phyloP scores from a whole-genome alignment of 1,140 invertebrate species.

The Drosophila parabipectinata region DNA sequence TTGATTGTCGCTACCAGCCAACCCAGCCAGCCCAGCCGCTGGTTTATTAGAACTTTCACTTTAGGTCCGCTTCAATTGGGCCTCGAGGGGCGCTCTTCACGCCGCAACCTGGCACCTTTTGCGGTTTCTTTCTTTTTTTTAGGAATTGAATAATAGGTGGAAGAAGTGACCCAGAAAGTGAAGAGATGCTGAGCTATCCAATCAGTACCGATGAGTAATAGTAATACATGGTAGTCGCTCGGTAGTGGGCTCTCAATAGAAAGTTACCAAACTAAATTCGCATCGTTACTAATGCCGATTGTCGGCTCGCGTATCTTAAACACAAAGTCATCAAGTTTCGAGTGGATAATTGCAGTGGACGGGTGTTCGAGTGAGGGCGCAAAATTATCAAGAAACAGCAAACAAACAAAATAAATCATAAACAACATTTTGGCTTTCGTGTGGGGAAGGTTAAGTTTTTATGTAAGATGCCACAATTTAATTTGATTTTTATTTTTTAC shows the following conservation, averaged over 20 bases:
- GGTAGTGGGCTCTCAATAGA: conserved; percentile 27
- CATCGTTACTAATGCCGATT: conserved; percentile 10
- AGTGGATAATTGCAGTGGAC: conserved; percentile 62
- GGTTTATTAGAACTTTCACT: conserved; percentile 79
- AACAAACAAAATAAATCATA: conserved; percentile 13
- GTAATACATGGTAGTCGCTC: conserved; percentile 1
- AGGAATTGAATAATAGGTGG: conserved; percentile 61
- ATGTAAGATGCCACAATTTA: conserved; percentile 79
- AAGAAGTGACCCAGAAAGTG: conserved; percentile 52
- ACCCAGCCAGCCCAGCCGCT: conserved; percentile 5
- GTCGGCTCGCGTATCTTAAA: conserved; percentile 17
- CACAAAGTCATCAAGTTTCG: conserved; percentile 54
- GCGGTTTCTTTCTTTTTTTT: conserved; percentile 15
- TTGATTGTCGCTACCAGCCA: conserved; percentile 11
- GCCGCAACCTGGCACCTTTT: conserved; percentile 4
- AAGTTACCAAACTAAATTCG: conserved; percentile 47
- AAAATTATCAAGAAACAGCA: conserved; percentile 32
- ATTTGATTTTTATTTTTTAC: conserved; percentile 59
- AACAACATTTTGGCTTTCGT: conserved; percentile 39
- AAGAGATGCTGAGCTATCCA: conserved; percentile 40
- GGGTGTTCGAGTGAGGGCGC: conserved; percentile 13
- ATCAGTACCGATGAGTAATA: conserved; percentile 46
- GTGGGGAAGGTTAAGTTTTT: conserved; percentile 73
- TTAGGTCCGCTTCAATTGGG: conserved; percentile 70
- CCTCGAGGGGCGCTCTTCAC: conserved; percentile 10